Conservation (phyloP, 2,888 invertebrate genomes). For the Anthophora plumipes region DNA sequence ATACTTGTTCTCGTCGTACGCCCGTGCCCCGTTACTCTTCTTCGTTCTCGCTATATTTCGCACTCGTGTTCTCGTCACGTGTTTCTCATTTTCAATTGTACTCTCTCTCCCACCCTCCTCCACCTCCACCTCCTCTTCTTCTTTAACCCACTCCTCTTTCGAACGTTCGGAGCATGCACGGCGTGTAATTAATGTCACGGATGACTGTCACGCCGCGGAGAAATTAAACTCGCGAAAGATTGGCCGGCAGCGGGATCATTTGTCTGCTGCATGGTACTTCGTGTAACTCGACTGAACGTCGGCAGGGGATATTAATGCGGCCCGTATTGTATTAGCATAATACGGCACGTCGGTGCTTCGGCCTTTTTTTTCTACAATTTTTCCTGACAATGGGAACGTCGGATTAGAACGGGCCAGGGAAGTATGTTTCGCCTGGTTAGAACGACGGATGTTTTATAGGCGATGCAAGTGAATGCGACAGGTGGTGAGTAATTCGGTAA, state of each 20-base stretch:
- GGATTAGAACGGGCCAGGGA: neutral
- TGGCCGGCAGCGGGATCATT: conserved; percentile 39
- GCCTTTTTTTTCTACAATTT: neutral
- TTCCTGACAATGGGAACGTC: neutral
- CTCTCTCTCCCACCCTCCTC: neutral
- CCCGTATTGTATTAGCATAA: conserved; percentile 16
- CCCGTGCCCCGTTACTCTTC: conserved; percentile 38
- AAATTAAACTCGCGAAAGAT: conserved; percentile 38
- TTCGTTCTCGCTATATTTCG: conserved; percentile 19
- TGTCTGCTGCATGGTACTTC: conserved; percentile 19
- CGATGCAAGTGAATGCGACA: neutral
- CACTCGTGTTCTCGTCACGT: conserved; percentile 29
- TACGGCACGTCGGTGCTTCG: neutral
- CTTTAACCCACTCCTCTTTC: neutral
- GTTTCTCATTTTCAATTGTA: conserved; percentile 51
- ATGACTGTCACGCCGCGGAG: conserved; percentile 21
- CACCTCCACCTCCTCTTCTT: neutral
- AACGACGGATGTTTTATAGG: neutral
- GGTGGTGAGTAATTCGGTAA: too few species aligned
- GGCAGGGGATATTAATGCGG: conserved; percentile 12
- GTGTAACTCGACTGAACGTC: conserved; percentile 22
- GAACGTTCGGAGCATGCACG: conserved; percentile 23
- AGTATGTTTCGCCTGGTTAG: neutral
- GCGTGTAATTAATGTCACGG: conserved; percentile 40
- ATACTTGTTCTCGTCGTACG: conserved; percentile 31